These are phyloP conservation scores for Rhyzopertha dominica DNA, from an alignment of 1,140 invertebrate species.

Conservation along the genomic window DNA sequence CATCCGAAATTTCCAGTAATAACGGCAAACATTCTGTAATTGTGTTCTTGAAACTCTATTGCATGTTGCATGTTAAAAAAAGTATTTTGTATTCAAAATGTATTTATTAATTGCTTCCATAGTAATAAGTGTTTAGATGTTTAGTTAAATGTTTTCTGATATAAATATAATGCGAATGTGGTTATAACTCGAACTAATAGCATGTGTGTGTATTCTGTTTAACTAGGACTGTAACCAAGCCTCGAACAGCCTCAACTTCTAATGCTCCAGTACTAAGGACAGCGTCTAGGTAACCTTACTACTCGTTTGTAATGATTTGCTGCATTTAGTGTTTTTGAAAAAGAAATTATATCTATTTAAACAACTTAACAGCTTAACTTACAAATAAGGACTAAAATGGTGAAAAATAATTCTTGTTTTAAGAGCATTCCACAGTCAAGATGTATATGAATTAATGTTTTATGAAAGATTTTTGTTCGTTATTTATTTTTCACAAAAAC, in stretches of 20 bases:
- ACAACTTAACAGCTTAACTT: not conserved
- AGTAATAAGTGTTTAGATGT: too few species aligned
- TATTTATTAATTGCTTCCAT: too few species aligned
- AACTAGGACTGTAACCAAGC: conserved; percentile 43
- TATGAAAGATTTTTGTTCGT: not conserved
- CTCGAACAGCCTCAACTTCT: conserved; percentile 41
- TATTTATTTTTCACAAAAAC: not conserved
- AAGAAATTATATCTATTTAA: not conserved
- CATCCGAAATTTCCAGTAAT: too few species aligned
- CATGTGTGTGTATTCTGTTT: conserved; percentile 39
- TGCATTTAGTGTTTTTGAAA: conserved; percentile 8
- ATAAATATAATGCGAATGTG: too few species aligned
- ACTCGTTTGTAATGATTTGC: too few species aligned
- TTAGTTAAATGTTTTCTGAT: too few species aligned
- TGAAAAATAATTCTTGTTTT: not conserved
- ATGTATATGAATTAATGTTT: not conserved
- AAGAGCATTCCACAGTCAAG: too few species aligned
- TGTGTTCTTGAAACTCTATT: not conserved
- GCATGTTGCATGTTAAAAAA: conserved; percentile 16
- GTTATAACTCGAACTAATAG: conserved; percentile 38
- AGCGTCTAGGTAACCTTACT: conserved; percentile 43
- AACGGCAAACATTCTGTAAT: not conserved
- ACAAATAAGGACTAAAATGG: not conserved
- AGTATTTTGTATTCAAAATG: too few species aligned
- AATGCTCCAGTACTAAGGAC: conserved; percentile 43